Evolutionary conservation across 2,797 vertebrate genomes (phyloP).

Genomic region (Coranthus polyacanthus): DNA sequence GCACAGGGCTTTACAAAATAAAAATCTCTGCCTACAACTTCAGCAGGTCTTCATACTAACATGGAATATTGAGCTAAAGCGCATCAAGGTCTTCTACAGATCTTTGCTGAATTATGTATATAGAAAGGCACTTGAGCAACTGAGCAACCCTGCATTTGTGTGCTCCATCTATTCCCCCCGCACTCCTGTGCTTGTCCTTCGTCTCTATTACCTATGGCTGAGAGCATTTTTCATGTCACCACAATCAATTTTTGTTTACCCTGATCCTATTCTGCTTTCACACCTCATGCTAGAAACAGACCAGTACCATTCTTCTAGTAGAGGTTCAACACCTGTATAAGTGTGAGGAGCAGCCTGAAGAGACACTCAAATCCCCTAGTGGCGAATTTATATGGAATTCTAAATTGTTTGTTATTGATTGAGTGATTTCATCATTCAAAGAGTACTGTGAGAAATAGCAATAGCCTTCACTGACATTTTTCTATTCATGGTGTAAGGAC

Average conservation of each 20-base stretch:
- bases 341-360: too few relatives aligned
- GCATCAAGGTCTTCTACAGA: conserved; percentile 57
- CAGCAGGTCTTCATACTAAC: conserved; percentile 58
- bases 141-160: conserved; percentile 27
- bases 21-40: conserved; percentile 57
- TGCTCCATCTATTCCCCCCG: conserved; percentile 43
- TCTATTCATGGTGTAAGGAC: conserved; percentile 15
- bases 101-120: conserved; percentile 73
- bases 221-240: conserved; percentile 60
- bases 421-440: conserved; percentile 34
- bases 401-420: conserved; percentile 28
- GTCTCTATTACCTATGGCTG: conserved; percentile 40
- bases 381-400: conserved; percentile 1
- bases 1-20: conserved; percentile 41
- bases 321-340: conserved; percentile 13
- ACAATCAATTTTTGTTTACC: conserved; percentile 59
- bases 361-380: neutral
- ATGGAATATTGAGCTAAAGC: conserved; percentile 61
- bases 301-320: conserved; percentile 11
- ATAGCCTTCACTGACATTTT: conserved; percentile 26
- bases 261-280: conserved; percentile 36
- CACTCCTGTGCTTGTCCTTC: conserved; percentile 55
- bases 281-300: conserved; percentile 10
- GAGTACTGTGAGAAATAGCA: conserved; percentile 11
- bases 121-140: conserved; percentile 45